Evolutionary conservation across 2,797 vertebrate genomes (phyloP), one percentile per base, ranked within the genome.

Genomic region (Muraenolepis orangiensis): DNA sequence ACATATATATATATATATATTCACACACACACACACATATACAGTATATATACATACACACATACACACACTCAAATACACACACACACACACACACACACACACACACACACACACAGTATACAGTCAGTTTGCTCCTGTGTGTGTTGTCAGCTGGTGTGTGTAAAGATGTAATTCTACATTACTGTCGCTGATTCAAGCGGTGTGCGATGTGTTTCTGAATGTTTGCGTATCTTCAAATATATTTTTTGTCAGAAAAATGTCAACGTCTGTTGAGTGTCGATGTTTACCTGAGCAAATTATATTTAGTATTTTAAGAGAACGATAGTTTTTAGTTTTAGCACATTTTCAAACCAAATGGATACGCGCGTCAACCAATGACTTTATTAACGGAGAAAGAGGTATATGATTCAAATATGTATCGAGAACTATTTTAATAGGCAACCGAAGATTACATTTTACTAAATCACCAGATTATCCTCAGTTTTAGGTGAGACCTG

Each of bases 91-190:
- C 23, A 64, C 23, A 64, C 4, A 26, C 4, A 64, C 11, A 64
- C 11, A 34, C 12, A 66, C 31, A 29, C 32, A 66, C 4, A 80
- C 78, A 84, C 71, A 77, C 79, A 82, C 82, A 80, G 81, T 86
- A 88, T 80, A 83, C 84, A 78, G 81, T 86, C 85, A 57, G 81
- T 87, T 86, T 88, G 86, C 89, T 90, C 86, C 88, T 89, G 76
- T 85, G 77, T 85, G 87, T 91, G 84, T 81, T 77, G 86, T 87
- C 74, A 73, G 69, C 80, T 78, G 78, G 71, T 88, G 76, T 82
- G 76, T 82, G 26, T 76, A 70, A 82, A 77, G 80, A 78, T 81
- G 82, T 78, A 80, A 74, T 4, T 76, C 84, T 85, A 86, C 79
- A 80, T 87, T 80, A 78, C 78, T 84, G 79, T 87, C 80, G 79